These are phyloP conservation scores for Rhombomys opimus DNA, from an alignment of 2,113 vertebrate genomes.

Conservation along the genomic window DNA sequence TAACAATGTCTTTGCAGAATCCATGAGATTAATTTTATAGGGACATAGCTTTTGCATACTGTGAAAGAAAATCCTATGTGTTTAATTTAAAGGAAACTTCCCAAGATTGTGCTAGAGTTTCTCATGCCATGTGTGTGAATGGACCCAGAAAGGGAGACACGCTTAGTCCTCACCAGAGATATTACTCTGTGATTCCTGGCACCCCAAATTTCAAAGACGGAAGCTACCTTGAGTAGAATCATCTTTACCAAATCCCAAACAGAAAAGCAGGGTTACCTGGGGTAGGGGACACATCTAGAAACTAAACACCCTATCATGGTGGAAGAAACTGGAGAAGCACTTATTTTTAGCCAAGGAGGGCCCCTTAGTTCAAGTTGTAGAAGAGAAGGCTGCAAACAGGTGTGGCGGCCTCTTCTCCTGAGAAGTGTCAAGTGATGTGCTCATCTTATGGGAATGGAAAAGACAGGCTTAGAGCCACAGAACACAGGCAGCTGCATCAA, in stretches of 20 bases:
- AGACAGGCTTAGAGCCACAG: slow-evolving; percentile 22
- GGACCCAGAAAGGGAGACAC: slow-evolving; percentile 7
- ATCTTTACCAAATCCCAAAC: slow-evolving; percentile 7
- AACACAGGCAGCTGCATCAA: slow-evolving; percentile 52
- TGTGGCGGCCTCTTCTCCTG: slow-evolving; percentile 39
- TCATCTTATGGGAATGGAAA: slow-evolving; percentile 44
- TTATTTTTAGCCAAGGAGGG: slow-evolving; percentile 63
- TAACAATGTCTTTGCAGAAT: slow-evolving; percentile 53
- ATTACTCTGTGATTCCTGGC: neutral
- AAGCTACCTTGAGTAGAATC: neutral
- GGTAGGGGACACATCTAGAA: slow-evolving; percentile 17
- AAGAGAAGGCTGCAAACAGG: slow-evolving; percentile 64
- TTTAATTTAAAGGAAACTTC: slow-evolving; percentile 63
- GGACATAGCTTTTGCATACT: slow-evolving; percentile 28
- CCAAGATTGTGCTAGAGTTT: slow-evolving; percentile 7
- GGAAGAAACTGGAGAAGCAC: slow-evolving; percentile 62
- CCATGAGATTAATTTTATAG: slow-evolving; percentile 42
- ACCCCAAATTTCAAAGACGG: slow-evolving; percentile 4
- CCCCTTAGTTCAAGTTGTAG: slow-evolving; percentile 5
- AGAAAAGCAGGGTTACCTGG: slow-evolving; percentile 28
- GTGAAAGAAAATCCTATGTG: neutral
- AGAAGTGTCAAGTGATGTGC: slow-evolving; percentile 33
- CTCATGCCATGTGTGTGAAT: neutral
- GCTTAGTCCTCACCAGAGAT: neutral
- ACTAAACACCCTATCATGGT: neutral